Base-by-base conservation (phyloP, 2,888 invertebrate genomes). In the Ormia ochracea region DNA sequence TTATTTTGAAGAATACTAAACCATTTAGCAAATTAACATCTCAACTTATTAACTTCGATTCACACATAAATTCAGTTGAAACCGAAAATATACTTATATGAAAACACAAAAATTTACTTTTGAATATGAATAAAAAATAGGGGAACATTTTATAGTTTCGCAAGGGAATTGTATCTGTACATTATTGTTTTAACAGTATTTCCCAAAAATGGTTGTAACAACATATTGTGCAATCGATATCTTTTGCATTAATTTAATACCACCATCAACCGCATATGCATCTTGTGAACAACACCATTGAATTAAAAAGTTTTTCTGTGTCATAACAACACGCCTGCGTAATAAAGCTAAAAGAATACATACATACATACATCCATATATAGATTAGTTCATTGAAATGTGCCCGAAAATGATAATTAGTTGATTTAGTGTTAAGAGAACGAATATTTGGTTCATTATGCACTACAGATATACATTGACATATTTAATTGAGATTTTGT, bases 191-290 rank as follows among this genome's bases (percentile, higher is more conserved):
- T 68, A 45, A 36, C 63, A 68, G 78, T 80, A 80, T 81, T 83
- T 84, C 84, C 86, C 87, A 83, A 85, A 86, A 85, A 85, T 84
- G 86, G 83, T 43, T 48, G 59, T 38, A 74, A 50, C 76, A 58
- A 36, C 59, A 82, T 83, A 84, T 87, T 87, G 86, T 88, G 86
- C 84, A 87, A 87, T 50, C 31, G 43, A 36, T 69, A 73, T 74
- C 21, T 65, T 70, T 38, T 69, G 78, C 63, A 74, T 79, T 69
- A 70, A 66, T 76, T 76, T 76, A 61, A 80, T 72, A 72, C 59
- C 75, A 75, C 33, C 70, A 72, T 72, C 70, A 66, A n/a, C 50
- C 58, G 12, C 74, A 66, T n/a, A 41, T 21, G 17, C 66, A 66
- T 61, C 48, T 54, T 9, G 33, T 33, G 33, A 19, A 26, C 75